Evolutionary conservation across 2,797 vertebrate genomes (phyloP).

Genomic region (Telmatherina bonti): DNA sequence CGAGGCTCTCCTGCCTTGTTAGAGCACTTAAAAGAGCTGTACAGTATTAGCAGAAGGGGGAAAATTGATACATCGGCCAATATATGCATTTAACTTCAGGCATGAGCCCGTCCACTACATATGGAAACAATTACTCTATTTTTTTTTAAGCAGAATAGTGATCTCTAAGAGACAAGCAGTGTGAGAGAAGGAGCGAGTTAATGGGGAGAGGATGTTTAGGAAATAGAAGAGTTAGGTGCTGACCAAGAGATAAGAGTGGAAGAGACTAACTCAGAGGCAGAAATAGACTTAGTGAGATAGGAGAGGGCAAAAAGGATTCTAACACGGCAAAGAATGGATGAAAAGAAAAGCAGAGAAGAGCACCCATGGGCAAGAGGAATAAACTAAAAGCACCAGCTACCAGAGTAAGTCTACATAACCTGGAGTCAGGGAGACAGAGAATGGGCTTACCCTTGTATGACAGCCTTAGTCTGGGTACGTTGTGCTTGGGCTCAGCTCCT

Average conservation of each 20-base stretch:
- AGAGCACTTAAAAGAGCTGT: slow-evolving; percentile 67
- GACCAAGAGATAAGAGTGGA: slow-evolving; percentile 53
- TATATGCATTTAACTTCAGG: slow-evolving; percentile 76
- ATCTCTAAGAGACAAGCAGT: slow-evolving; percentile 48
- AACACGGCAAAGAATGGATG: slow-evolving; percentile 47
- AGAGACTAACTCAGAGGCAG: slow-evolving; percentile 51
- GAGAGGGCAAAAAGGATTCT: slow-evolving; percentile 45
- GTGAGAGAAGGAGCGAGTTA: slow-evolving; percentile 40
- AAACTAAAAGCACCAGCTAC: slow-evolving; percentile 43
- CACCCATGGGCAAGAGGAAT: slow-evolving; percentile 37
- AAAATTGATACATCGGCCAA: slow-evolving; percentile 74
- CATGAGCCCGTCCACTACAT: slow-evolving; percentile 69
- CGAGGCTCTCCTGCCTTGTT: slow-evolving; percentile 53
- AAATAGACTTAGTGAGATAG: slow-evolving; percentile 59
- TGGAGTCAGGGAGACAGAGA: slow-evolving; percentile 51
- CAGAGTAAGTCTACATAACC: slow-evolving; percentile 31
- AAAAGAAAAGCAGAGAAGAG: slow-evolving; percentile 60
- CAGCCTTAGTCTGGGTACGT: slow-evolving; percentile 93
- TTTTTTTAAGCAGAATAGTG: slow-evolving; percentile 66
- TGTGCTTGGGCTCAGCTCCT: slow-evolving; percentile 89
- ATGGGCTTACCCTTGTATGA: slow-evolving; percentile 93
- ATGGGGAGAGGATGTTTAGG: slow-evolving; percentile 43
- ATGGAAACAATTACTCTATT: slow-evolving; percentile 83
- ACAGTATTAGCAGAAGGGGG: slow-evolving; percentile 55
- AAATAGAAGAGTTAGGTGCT: slow-evolving; percentile 53